Conservation (phyloP, 2,797 vertebrate species). For the Sebastes oblongus region DNA sequence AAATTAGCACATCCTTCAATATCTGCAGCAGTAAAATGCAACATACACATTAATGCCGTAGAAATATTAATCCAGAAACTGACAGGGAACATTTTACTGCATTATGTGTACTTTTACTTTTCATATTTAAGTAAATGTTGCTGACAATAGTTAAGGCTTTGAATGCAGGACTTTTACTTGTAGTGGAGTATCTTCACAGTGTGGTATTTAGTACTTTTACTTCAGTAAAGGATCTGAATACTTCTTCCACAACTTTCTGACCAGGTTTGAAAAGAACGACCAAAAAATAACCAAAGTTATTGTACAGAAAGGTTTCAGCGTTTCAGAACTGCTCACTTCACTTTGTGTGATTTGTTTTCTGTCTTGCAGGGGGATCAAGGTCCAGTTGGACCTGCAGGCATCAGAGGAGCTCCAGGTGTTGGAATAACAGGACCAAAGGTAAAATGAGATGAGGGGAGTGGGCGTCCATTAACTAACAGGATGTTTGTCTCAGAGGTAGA, state of each 20-base stretch:
- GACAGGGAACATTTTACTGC: neutral
- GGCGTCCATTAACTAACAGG: neutral
- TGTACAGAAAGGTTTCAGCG: neutral
- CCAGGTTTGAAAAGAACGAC: neutral
- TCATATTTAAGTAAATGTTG: neutral
- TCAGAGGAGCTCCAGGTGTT: slow-evolving; percentile 82
- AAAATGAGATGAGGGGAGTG: neutral
- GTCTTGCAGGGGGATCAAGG: slow-evolving; percentile 84
- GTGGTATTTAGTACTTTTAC: neutral
- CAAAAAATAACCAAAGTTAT: neutral
- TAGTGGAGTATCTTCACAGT: neutral
- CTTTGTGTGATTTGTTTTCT: neutral
- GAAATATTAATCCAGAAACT: no score
- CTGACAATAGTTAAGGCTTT: neutral
- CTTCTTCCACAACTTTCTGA: neutral
- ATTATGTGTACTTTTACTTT: neutral
- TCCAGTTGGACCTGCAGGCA: slow-evolving; percentile 78
- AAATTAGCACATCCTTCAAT: no score
- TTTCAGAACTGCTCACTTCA: neutral
- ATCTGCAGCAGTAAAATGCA: no score
- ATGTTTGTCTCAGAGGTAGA: neutral
- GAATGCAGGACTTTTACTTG: neutral
- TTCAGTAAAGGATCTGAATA: neutral
- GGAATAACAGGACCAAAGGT: slow-evolving; percentile 87
- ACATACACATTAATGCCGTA: no score